Evolutionary conservation across 2,113 vertebrate species (phyloP).

Genomic region (Raja brachyura): DNA sequence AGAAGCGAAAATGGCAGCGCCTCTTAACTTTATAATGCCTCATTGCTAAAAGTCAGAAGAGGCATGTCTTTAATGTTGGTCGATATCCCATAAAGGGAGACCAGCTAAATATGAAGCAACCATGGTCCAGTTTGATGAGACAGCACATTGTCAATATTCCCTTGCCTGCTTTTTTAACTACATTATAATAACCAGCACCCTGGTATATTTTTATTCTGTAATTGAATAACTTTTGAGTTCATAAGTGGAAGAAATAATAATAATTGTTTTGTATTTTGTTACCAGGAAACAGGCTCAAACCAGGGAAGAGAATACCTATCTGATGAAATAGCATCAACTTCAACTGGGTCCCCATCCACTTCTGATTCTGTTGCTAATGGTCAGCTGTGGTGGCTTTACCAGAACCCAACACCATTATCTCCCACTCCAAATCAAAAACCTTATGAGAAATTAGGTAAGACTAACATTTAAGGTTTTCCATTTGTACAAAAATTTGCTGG

Average conservation of each 20-base stretch:
- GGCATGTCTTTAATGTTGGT: neutral
- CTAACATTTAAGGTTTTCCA: neutral
- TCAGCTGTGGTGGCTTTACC: constrained; percentile 35
- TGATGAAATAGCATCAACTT: neutral
- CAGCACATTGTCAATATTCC: neutral
- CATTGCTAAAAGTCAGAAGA: neutral
- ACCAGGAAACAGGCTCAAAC: constrained; percentile 3
- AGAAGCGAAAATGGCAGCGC: neutral
- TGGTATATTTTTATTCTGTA: neutral
- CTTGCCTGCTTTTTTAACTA: neutral
- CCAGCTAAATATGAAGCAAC: neutral
- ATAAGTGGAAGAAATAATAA: neutral
- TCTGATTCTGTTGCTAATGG: constrained; percentile 3
- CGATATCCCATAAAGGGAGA: neutral
- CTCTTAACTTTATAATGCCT: neutral
- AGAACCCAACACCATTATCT: constrained; percentile 23
- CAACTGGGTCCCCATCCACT: neutral
- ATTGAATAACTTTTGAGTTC: neutral
- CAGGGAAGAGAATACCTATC: constrained; percentile 24
- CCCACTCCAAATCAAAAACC: neutral
- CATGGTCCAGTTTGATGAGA: neutral
- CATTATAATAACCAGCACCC: neutral
- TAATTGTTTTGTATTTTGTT: neutral
- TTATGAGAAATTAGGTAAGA: constrained; percentile 34
- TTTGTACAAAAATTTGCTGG: neutral